These are phyloP conservation scores for Vannuccia rotundouncinata DNA, from an alignment of 2,888 invertebrate species.

Conservation along the genomic window DNA sequence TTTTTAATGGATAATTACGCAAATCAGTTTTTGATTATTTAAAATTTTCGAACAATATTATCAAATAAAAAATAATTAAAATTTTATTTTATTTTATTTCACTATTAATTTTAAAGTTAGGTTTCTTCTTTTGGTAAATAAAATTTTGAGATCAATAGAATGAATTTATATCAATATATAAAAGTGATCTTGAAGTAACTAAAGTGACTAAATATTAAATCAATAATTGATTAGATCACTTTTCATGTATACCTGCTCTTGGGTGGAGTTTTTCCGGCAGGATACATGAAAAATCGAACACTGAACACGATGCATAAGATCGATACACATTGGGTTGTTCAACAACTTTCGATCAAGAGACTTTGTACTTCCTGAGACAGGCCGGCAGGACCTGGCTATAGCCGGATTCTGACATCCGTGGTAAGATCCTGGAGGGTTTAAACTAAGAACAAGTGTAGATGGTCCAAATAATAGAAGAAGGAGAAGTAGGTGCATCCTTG, in stretches of 20 bases:
- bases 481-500: not conserved
- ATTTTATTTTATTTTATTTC: too few relatives aligned
- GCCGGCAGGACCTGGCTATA: not conserved
- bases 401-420: not conserved
- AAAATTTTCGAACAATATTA: too few relatives aligned
- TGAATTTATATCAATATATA: too few relatives aligned
- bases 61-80: too few relatives aligned
- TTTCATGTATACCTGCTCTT: not conserved
- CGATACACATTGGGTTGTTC: not conserved
- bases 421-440: not conserved
- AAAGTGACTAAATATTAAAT: too few relatives aligned
- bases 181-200: too few relatives aligned
- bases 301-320: not conserved
- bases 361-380: not conserved
- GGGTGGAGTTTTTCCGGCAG: not conserved
- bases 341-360: not conserved
- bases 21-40: too few relatives aligned
- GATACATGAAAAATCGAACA: not conserved
- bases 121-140: too few relatives aligned
- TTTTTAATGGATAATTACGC: too few relatives aligned
- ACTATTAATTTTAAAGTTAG: too few relatives aligned
- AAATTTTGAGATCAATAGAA: too few relatives aligned
- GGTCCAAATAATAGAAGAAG: not conserved
- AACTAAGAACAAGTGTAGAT: not conserved
- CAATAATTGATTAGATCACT: too few relatives aligned